Conservation (phyloP, 1,140 invertebrate species). For the Polypedilum pembai region DNA sequence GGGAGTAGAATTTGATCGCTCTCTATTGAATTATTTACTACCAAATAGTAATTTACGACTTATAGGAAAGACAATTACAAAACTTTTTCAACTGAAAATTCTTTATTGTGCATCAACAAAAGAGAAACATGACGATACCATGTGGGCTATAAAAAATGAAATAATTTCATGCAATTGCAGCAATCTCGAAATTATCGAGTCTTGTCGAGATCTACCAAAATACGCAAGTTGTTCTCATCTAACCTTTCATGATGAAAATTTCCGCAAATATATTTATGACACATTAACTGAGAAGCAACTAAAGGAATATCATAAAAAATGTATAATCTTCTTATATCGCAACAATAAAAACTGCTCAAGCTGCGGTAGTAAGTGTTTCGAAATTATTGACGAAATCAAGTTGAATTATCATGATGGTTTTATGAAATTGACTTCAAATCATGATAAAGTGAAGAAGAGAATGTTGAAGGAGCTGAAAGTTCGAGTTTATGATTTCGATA, state of each 20-base stretch:
- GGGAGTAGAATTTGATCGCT: not conserved
- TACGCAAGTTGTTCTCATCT: not conserved
- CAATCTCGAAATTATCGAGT: not conserved
- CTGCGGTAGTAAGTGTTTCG: not conserved
- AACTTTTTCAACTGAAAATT: not conserved
- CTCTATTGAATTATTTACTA: not conserved
- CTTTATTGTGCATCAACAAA: not conserved
- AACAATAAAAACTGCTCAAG: not conserved
- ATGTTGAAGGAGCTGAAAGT: not conserved
- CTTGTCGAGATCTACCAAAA: slow-evolving; percentile 9
- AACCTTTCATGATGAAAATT: not conserved
- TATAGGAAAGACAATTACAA: not conserved
- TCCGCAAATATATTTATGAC: slow-evolving; percentile 5
- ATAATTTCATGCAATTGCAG: not conserved
- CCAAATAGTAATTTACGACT: not conserved
- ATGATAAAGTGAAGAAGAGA: not conserved
- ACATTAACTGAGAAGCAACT: not conserved
- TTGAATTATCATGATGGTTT: not conserved
- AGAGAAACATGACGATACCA: not conserved
- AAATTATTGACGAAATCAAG: not conserved
- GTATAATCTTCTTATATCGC: not conserved
- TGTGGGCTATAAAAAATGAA: not conserved
- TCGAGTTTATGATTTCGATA: not conserved
- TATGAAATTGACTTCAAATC: not conserved
- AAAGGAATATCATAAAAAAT: not conserved